Evolutionary conservation across 2,797 vertebrate species (phyloP), one percentile per base, ranked within the genome.

Genomic region (Hipposideros larvatus): DNA sequence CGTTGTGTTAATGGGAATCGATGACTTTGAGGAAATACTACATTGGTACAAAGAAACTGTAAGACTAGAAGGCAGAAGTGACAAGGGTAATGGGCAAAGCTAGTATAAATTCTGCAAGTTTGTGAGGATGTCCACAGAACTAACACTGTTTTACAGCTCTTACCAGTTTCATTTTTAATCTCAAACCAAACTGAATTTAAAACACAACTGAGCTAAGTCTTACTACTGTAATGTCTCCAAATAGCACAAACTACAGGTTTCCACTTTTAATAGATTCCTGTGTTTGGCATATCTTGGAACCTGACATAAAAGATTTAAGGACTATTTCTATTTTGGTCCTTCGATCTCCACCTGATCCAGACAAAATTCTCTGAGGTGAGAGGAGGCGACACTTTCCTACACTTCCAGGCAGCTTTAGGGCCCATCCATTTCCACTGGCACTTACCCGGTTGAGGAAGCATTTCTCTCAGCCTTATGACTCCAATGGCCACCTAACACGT

Each of bases 171-270:
- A 7, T 65, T 24, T 74, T 65, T 70, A 37, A 37, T 71, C n/a
- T 87, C 55, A 34, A 73, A 65, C 6, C 18, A 88, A 93, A 88
- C 7, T 75, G 46, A 63, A 84, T 55, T 95, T 70, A 63, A 92
- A 90, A 61, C 22, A 82, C 26, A 73, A n/a, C 19, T 63, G 70
- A 43, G 21, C 26, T 70, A 82, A 74, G 24, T 65, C 18, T 88
- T 74, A 46, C 2, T 78, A 68, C 43, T 65, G 5, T 37, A 34
- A 53, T 63, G 22, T 93, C n/a, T 57, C 66, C 78, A 70, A 75
- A 53, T 1, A n/a, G 22, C 53, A 71, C 61, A 83, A 88, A 89
- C 14, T 4, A 53, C 5, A 88, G 21, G 41, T 93, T 88, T n/a
- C 9, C 10, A 37, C 70, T 31, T 91, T 66, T 71, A 80, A 83